phyloP scores from a whole-genome alignment of 1,140 invertebrate species.

The Zelostemma sp. region DNA sequence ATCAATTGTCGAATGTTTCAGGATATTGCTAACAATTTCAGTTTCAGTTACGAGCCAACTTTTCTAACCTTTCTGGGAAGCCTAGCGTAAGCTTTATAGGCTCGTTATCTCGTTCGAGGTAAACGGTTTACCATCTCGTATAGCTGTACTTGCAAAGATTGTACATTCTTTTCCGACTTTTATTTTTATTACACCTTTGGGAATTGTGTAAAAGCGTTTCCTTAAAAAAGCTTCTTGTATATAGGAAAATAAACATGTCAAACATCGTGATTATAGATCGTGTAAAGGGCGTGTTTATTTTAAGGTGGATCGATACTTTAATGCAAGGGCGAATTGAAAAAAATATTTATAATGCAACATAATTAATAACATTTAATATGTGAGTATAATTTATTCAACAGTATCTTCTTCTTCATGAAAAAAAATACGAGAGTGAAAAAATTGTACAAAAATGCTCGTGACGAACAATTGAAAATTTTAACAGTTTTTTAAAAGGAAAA shows the following conservation, averaged over 20 bases:
- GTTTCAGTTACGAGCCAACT: constrained; percentile 14
- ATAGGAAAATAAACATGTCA: not conserved
- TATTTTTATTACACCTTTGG: constrained; percentile 4
- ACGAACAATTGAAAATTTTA: too few relatives aligned
- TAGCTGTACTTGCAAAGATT: constrained; percentile 2
- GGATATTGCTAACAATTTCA: constrained; percentile 16
- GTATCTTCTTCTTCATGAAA: too few relatives aligned
- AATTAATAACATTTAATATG: too few relatives aligned
- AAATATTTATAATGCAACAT: too few relatives aligned
- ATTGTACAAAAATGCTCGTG: too few relatives aligned
- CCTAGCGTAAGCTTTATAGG: constrained; percentile 15
- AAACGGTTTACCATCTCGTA: constrained; percentile 22
- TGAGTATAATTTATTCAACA: too few relatives aligned
- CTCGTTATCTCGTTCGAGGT: constrained; percentile 24
- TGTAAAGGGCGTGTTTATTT: too few relatives aligned
- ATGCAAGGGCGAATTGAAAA: too few relatives aligned
- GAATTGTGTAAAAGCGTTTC: not conserved
- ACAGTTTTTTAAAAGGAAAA: too few relatives aligned
- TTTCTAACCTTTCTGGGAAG: constrained; percentile 20
- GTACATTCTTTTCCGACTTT: constrained; percentile 18
- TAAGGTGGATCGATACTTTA: too few relatives aligned
- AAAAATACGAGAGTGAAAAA: too few relatives aligned
- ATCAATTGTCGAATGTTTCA: constrained; percentile 15
- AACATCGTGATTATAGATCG: too few relatives aligned
- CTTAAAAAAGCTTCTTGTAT: constrained; percentile 4